Base-by-base conservation (phyloP, 2,113 vertebrate species). In the Ammodramus savannarum region DNA sequence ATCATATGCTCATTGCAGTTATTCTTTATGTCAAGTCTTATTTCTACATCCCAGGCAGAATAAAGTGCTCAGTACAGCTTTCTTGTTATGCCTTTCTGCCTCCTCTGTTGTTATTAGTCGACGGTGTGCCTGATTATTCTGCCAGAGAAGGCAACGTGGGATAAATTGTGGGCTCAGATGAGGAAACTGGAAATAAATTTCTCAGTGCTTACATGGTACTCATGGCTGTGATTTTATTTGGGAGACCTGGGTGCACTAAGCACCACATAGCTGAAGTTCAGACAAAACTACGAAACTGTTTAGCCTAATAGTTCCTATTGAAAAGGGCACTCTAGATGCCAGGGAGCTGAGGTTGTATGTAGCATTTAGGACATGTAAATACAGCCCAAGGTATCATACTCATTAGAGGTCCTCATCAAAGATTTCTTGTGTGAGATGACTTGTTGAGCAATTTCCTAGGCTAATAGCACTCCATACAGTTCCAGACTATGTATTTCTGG, bases 1-100 rank as follows among this genome's bases (percentile, higher is more conserved):
- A 93, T 93, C 94, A 85, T 71, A 75, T 48, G 80, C 57, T 97
- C 48, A 39, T 91, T 95, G 95, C 79, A 67, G 91, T 96, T 93
- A 91, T 67, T 95, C 87, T 90, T 87, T 62, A 80, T 52, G 85
- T 93, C 94, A 96, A 77, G n/a, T 49, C 65, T 89, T 85, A 87
- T 96, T 97, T 93, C 78, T 76, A n/a, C 68, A 62, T 86, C 59
- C 17, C 22, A 54, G 85, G 62, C 34, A 94, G 67, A 93, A 89
- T 77, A 59, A 92, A 96, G 55, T 58, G 69, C 65, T 92, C 0
- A 4, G 84, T 83, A 43, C 62, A 63, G 72, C 71, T 94, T 87
- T 74, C 84, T 94, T 82, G 49, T 87, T 94, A 85, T 5, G n/a
- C 20, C 54, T 94, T 96, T 96, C 67, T 0, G 1, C 89, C 74